Base-by-base conservation (phyloP, 1,140 invertebrate species). In the Hetaerina americana region DNA sequence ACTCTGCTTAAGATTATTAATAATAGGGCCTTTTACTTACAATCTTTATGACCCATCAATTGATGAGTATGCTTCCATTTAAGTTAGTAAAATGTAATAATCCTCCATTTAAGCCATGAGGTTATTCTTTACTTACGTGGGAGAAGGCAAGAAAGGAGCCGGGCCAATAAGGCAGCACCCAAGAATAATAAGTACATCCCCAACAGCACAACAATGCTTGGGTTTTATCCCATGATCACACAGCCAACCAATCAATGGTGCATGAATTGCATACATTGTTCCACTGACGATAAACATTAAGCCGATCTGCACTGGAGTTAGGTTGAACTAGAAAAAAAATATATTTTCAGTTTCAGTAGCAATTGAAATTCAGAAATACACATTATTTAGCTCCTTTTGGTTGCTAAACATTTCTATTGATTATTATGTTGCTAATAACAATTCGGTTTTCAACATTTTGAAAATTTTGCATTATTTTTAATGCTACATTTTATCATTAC, bases 281-380 rank as follows among this genome's bases (percentile, higher is more conserved):
- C 86, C 85, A 74, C 80, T 84, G 5, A 86, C 79, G 5, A 87
- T 77, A 74, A 87, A 87, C 75, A 84, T 80, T 5, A 84, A 75
- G 3, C 84, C 83, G 26, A 84, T 76, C 70, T 80, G 70, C 3
- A 81, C 75, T 25, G 83, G 82, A 12, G 77, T 77, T 18, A 84
- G 75, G 70, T 81, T 81, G 79, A 70, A 70, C 70, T 26, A 31
- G 26, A 40, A 22, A 15, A 24, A 40, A 70, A 25, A 6, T 15
- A 68, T 24, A 67, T 24, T 67, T 67, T 24, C 22, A 22, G 22
- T 68, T 68, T 26, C 67, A 68, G 1, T 1, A 25, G 18, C 2
- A 25, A 68, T 25, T 3, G 15, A 25, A 18, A 18, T 68, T 2
- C 1, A 25, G 2, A 18, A n/a, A 2, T 68, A 5, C 2, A 18